Conservation (phyloP, 2,797 vertebrate species). For the Neoniphon sammara region DNA sequence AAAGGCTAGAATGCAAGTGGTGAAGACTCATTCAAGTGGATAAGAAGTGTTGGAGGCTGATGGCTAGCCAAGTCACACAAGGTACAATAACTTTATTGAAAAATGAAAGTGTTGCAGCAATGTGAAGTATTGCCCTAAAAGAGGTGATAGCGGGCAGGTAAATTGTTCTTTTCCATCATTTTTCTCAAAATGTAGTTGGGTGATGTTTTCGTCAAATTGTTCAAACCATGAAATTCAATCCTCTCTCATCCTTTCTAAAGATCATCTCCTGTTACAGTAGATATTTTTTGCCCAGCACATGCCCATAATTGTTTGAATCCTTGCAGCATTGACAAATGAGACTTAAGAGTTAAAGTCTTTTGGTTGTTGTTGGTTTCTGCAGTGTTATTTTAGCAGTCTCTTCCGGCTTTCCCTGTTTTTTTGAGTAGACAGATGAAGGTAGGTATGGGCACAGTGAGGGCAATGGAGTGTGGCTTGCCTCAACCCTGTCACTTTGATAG, state of each 20-base stretch:
- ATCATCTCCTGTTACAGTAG: constrained; percentile 38
- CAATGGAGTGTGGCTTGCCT: constrained; percentile 88
- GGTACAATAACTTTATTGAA: constrained; percentile 31
- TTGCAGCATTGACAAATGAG: constrained; percentile 66
- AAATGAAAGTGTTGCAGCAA: constrained; percentile 43
- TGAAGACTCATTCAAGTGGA: constrained; percentile 21
- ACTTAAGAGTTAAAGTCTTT: constrained; percentile 63
- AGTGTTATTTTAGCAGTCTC: constrained; percentile 78
- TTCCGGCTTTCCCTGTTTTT: constrained; percentile 81
- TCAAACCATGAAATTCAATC: constrained; percentile 26
- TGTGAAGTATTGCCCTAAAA: constrained; percentile 43
- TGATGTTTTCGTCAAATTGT: constrained; percentile 53
- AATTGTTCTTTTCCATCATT: constrained; percentile 38
- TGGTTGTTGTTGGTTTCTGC: constrained; percentile 68
- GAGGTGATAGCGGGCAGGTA: constrained; percentile 10
- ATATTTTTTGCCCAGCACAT: constrained; percentile 54
- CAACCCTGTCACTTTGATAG: constrained; percentile 97
- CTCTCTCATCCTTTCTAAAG: constrained; percentile 16
- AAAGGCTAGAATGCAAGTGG: background rate
- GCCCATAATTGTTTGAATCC: constrained; percentile 53
- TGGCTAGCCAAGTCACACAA: constrained; percentile 22
- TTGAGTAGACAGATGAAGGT: constrained; percentile 83
- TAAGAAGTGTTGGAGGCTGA: constrained; percentile 27
- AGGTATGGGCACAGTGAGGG: constrained; percentile 83
- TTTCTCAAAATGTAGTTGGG: constrained; percentile 49